A percentile compares a stretch with the other conserved stretches of the same genome.
Evolutionary conservation across 2,797 vertebrate genomes (phyloP).

Genomic region (Synanceia verrucosa): DNA sequence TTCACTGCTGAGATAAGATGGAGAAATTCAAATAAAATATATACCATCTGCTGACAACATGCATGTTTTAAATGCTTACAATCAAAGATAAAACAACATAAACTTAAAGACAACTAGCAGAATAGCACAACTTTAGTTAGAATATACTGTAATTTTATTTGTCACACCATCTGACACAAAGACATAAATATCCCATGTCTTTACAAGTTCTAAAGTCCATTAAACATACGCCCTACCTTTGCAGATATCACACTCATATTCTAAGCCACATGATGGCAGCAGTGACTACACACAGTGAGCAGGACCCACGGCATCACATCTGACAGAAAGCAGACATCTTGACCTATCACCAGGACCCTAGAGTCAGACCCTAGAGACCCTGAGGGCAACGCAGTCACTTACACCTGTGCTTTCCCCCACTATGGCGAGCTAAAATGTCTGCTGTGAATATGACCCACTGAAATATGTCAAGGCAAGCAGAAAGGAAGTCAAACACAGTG

Average conservation of each 20-base stretch:
- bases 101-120: neutral
- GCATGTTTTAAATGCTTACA: neutral
- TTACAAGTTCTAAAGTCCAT: neutral
- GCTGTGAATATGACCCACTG: neutral
- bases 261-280: conserved; percentile 64
- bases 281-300: conserved; percentile 9
- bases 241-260: neutral
- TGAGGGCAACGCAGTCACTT: no score
- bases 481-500: conserved; percentile 16
- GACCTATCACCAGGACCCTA: neutral
- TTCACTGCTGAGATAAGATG: neutral
- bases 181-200: neutral
- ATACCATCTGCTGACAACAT: neutral
- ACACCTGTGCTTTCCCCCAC: neutral
- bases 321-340: neutral
- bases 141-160: neutral
- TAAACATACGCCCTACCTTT: neutral
- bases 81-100: neutral
- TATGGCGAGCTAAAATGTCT: neutral
- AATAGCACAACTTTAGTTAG: neutral
- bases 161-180: neutral
- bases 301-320: neutral
- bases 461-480: neutral
- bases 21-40: neutral
- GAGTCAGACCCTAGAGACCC: no score